A percentile compares a stretch with the other conserved stretches of the same genome.
phyloP scores from a whole-genome alignment of 2,888 invertebrate species.

The Portevinia maculata region DNA sequence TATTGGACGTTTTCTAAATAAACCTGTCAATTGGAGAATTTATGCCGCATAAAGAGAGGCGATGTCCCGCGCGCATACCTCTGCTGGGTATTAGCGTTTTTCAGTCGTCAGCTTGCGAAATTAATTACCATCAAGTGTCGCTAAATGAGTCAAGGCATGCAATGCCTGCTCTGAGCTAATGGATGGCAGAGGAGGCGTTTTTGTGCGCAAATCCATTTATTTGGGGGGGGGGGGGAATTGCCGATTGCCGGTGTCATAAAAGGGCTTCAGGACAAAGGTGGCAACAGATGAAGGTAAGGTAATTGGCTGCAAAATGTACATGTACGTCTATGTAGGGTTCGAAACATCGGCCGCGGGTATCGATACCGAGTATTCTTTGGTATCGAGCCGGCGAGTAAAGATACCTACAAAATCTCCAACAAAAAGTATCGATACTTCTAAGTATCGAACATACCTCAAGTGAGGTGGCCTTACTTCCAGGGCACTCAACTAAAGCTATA shows the following conservation, averaged over 20 bases:
- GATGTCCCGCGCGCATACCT: slow-evolving; percentile 40
- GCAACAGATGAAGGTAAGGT: background rate
- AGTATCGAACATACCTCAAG: no score
- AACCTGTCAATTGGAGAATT: slow-evolving; percentile 71
- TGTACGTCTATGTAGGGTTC: no score
- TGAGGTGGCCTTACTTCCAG: no score
- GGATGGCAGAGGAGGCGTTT: background rate
- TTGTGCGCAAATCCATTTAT: background rate
- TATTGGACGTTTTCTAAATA: slow-evolving; percentile 68
- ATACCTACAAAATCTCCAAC: no score
- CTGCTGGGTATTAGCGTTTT: slow-evolving; percentile 57
- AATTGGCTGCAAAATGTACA: background rate
- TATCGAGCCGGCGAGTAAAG: no score
- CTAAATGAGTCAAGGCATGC: slow-evolving; percentile 43
- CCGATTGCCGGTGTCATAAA: background rate
- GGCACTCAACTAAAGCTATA: no score
- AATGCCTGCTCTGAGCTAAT: slow-evolving; percentile 5
- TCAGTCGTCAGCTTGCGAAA: slow-evolving; percentile 65
- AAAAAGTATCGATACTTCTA: no score
- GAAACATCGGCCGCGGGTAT: no score
- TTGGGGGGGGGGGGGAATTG: background rate
- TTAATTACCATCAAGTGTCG: slow-evolving; percentile 64
- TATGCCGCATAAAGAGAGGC: slow-evolving; percentile 62
- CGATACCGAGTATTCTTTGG: no score
- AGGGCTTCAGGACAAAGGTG: background rate